Evolutionary conservation across 2,888 invertebrate species (phyloP).

Genomic region (Volucella bombylans): DNA sequence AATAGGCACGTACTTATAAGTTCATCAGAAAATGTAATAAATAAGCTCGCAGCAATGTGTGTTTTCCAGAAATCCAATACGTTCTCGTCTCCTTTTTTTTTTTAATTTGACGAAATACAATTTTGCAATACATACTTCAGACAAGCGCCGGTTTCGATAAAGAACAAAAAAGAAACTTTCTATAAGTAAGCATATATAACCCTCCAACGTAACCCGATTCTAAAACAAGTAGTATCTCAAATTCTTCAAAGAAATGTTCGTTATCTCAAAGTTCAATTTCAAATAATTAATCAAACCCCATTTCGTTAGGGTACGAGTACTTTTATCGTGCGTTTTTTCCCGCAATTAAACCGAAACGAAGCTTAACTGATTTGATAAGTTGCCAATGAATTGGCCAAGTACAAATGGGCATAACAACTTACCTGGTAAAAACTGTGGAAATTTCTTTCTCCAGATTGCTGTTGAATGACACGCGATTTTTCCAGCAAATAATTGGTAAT

Average conservation of each 20-base stretch:
- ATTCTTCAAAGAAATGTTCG: not conserved
- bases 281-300: constrained; percentile 40
- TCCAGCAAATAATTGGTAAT: constrained; percentile 98
- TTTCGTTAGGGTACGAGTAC: not conserved
- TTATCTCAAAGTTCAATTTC: constrained; percentile 20
- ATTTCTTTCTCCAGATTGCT: constrained; percentile 97
- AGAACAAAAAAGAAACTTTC: too few species aligned
- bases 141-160: too few species aligned
- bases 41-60: too few species aligned
- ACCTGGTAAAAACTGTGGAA: constrained; percentile 99
- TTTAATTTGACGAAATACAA: too few species aligned
- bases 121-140: too few species aligned
- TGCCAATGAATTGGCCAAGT: constrained; percentile 22
- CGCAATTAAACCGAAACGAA: constrained; percentile 26
- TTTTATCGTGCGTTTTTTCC: constrained; percentile 12
- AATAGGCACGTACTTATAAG: too few species aligned
- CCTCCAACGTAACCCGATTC: not conserved
- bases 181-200: not conserved
- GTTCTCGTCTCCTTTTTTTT: too few species aligned
- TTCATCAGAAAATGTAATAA: too few species aligned
- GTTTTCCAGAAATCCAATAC: too few species aligned
- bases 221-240: not conserved
- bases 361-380: constrained; percentile 37
- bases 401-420: constrained; percentile 67
- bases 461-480: constrained; percentile 96